Conservation (phyloP, 2,797 vertebrate species). For the Neostethus bicornis region DNA sequence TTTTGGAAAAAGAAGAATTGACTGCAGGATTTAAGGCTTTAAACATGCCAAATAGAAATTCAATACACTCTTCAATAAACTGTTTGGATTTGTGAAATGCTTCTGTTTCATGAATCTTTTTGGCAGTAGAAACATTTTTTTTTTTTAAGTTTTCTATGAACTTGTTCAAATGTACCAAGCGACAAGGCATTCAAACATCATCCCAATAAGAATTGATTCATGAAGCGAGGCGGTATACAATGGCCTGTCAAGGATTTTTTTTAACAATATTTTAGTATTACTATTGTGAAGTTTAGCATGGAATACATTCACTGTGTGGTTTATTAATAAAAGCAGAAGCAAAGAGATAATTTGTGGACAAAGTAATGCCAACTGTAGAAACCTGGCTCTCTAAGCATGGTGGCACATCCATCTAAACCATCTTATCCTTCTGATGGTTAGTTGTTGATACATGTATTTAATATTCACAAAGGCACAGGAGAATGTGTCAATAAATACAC, state of each 20-base stretch:
- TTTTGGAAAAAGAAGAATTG: background rate
- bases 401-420: conserved; percentile 33
- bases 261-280: background rate
- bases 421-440: no score
- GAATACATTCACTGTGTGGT: conserved; percentile 38
- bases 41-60: background rate
- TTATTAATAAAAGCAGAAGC: conserved; percentile 42
- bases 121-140: background rate
- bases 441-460: no score
- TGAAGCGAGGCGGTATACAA: background rate
- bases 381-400: conserved; percentile 43
- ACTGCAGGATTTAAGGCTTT: background rate
- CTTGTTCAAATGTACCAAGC: background rate
- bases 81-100: background rate
- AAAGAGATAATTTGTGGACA: conserved; percentile 58
- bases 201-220: background rate
- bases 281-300: conserved; percentile 14
- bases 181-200: background rate
- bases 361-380: conserved; percentile 37
- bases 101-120: background rate
- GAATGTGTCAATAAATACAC: conserved; percentile 1
- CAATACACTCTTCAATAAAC: background rate
- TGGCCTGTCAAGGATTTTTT: background rate
- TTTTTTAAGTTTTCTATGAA: background rate
- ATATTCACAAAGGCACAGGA: conserved; percentile 15